Conservation (phyloP, 2,888 invertebrate species). For the Nezara viridula region DNA sequence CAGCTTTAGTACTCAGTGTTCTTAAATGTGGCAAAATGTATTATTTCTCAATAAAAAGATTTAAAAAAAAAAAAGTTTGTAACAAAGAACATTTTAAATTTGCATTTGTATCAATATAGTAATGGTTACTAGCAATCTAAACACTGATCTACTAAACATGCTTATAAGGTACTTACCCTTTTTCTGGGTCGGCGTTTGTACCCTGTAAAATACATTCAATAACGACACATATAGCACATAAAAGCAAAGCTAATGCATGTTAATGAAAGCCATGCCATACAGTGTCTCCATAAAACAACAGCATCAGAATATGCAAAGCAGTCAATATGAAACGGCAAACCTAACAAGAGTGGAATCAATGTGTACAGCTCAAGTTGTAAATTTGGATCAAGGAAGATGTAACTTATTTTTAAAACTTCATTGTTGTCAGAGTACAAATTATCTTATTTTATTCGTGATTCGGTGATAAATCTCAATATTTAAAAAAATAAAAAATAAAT, state of each 20-base stretch:
- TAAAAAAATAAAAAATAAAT: not conserved
- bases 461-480: not conserved
- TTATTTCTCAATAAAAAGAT: no score
- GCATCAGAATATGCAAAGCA: not conserved
- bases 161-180: not conserved
- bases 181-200: not conserved
- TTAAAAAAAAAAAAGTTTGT: no score
- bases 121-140: no score
- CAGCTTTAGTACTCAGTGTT: no score
- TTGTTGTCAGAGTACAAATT: not conserved
- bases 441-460: not conserved
- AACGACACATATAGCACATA: not conserved
- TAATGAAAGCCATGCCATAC: not conserved
- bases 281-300: not conserved
- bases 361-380: no score
- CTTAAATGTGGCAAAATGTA: no score
- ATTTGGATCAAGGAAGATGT: not conserved
- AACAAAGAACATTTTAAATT: no score
- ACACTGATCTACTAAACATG: not conserved
- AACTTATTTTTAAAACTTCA: not conserved
- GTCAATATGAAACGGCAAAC: not conserved
- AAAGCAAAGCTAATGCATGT: not conserved
- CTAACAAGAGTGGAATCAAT: no score
- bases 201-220: conserved; percentile 6
- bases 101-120: no score